Conservation (phyloP, 2,797 vertebrate genomes). For the Ceryle rudis region DNA sequence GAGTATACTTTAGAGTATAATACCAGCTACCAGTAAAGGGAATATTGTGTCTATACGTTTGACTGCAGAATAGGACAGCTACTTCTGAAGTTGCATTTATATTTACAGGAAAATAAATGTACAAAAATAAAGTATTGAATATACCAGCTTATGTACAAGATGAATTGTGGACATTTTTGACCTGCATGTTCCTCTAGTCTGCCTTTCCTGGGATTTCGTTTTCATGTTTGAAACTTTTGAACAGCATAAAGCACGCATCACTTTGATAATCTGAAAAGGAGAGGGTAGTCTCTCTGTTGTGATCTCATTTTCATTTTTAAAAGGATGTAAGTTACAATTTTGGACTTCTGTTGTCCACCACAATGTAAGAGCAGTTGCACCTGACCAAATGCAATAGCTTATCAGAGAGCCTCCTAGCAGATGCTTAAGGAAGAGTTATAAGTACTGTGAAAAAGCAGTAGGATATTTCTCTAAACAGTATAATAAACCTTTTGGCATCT, state of each 20-base stretch:
- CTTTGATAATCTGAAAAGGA: neutral
- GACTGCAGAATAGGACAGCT: neutral
- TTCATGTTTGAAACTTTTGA: neutral
- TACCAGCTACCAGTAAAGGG: neutral
- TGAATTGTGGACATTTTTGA: neutral
- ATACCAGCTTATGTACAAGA: neutral
- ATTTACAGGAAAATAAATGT: neutral
- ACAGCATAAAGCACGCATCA: neutral
- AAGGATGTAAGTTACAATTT: neutral
- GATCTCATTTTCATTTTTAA: neutral
- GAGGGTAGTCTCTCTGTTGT: neutral
- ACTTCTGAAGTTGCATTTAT: neutral
- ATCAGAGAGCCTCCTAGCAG: neutral
- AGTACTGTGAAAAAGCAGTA: neutral
- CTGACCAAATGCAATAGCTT: neutral
- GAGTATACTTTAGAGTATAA: neutral
- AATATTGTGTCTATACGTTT: neutral
- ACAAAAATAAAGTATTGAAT: neutral
- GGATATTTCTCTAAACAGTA: neutral
- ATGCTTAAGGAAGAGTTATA: neutral
- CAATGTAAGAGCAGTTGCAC: neutral
- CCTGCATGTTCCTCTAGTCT: neutral
- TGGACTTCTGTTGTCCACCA: neutral
- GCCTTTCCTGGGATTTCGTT: neutral
- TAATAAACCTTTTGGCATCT: neutral